phyloP scores from a whole-genome alignment of 2,888 invertebrate genomes.

The Pseudococcus jackbeardsleyi region DNA sequence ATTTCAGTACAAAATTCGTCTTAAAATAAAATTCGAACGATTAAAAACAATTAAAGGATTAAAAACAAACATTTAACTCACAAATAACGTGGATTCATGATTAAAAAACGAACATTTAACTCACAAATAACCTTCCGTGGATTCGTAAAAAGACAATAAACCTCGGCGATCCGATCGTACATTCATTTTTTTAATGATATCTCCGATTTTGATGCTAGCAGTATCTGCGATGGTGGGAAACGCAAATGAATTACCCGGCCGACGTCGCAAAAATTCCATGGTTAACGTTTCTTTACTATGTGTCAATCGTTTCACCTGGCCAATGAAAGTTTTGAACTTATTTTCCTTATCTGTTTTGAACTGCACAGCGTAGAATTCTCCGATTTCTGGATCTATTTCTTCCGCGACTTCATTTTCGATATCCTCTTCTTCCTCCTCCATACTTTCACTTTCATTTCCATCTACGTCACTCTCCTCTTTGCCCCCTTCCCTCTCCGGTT shows the following conservation, averaged over 20 bases:
- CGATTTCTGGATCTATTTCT: background rate
- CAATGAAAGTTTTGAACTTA: conserved; percentile 2
- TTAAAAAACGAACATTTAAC: too few relatives aligned
- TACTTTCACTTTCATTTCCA: background rate
- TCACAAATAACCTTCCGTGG: background rate
- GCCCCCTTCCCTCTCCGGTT: background rate
- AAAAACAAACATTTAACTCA: too few relatives aligned
- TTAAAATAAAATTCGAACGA: too few relatives aligned
- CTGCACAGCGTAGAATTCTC: background rate
- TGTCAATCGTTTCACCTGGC: background rate
- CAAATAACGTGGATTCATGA: too few relatives aligned
- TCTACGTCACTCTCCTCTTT: background rate
- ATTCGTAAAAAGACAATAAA: background rate
- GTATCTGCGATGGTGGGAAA: conserved; percentile 1
- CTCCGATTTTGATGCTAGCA: background rate
- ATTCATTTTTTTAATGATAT: background rate
- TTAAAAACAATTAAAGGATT: too few relatives aligned
- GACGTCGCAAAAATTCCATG: background rate
- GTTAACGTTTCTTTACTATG: too few relatives aligned
- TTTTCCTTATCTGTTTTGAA: background rate
- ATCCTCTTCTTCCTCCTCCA: too few relatives aligned
- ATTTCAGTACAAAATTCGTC: too few relatives aligned
- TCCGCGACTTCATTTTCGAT: too few relatives aligned
- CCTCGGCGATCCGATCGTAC: background rate
- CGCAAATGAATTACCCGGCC: background rate